Conservation (phyloP, 2,888 invertebrate species). For the Sepiola atlantica region DNA sequence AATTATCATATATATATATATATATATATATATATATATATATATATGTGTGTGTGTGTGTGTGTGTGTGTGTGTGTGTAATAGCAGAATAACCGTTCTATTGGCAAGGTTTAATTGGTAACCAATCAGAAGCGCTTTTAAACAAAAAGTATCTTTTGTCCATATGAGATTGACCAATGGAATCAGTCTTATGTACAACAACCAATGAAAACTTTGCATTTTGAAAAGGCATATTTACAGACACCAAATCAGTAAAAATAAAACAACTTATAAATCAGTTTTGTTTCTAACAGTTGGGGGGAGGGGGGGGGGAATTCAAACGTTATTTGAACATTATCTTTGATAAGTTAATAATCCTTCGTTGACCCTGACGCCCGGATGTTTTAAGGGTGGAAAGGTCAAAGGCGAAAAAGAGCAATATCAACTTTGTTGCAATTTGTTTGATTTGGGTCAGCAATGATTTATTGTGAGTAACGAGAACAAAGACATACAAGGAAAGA, state of each 20-base stretch:
- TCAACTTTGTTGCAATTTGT: neutral
- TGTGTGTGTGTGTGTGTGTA: too few species aligned
- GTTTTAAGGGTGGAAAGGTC: neutral
- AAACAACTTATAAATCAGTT: neutral
- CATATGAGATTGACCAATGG: neutral
- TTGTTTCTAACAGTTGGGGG: neutral
- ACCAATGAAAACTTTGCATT: neutral
- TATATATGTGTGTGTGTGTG: too few species aligned
- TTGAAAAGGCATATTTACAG: neutral
- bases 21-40: too few species aligned
- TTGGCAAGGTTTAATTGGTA: neutral
- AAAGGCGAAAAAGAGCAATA: neutral
- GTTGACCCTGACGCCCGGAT: neutral
- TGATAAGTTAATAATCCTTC: neutral
- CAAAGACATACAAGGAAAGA: neutral
- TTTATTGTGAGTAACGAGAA: neutral
- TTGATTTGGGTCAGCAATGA: neutral
- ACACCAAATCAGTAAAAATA: neutral
- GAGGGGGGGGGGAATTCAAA: neutral
- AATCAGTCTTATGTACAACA: neutral
- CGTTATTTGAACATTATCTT: neutral
- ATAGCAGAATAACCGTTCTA: too few species aligned
- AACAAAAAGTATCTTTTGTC: neutral
- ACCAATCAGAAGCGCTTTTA: neutral
- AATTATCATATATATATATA: too few species aligned